Evolutionary conservation across 2,113 vertebrate genomes (phyloP).

Genomic region (Nematolebias whitei): DNA sequence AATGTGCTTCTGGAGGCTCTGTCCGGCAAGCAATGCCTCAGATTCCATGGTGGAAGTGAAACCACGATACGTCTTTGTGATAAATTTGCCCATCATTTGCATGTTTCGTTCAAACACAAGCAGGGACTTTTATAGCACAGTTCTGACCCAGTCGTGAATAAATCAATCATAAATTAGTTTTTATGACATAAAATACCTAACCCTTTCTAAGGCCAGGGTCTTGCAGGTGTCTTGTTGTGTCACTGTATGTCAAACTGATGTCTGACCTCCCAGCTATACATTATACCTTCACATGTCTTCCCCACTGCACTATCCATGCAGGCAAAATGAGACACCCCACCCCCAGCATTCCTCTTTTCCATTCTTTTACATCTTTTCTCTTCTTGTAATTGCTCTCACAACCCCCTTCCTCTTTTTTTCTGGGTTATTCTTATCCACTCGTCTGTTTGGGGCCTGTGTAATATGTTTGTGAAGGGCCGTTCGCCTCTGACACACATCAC

Average conservation of each 20-base stretch:
- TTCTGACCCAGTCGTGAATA: neutral
- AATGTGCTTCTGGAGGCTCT: conserved; percentile 1
- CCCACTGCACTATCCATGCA: conserved; percentile 50
- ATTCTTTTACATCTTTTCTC: conserved; percentile 11
- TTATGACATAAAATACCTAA: conserved; percentile 3
- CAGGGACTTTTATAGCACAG: neutral
- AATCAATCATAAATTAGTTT: neutral
- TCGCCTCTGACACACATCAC: conserved; percentile 10
- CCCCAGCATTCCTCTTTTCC: neutral
- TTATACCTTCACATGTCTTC: conserved; percentile 40
- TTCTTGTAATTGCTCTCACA: conserved; percentile 28
- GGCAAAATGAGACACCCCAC: conserved; percentile 9
- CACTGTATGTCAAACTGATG: conserved; percentile 46
- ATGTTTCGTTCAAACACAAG: conserved; percentile 3
- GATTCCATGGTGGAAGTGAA: conserved; percentile 41
- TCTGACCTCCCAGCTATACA: conserved; percentile 49
- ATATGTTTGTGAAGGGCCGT: conserved; percentile 34
- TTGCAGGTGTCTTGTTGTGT: conserved; percentile 25
- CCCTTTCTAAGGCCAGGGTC: conserved; percentile 26
- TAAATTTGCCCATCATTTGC: conserved; percentile 41
- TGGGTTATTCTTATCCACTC: conserved; percentile 33
- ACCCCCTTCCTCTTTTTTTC: neutral
- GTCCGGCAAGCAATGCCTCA: neutral
- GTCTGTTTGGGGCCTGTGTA: conserved; percentile 35
- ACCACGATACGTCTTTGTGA: conserved; percentile 9